These are phyloP conservation scores for Leptodactylus fallax DNA, from an alignment of 2,797 vertebrate genomes.

Conservation along the genomic window DNA sequence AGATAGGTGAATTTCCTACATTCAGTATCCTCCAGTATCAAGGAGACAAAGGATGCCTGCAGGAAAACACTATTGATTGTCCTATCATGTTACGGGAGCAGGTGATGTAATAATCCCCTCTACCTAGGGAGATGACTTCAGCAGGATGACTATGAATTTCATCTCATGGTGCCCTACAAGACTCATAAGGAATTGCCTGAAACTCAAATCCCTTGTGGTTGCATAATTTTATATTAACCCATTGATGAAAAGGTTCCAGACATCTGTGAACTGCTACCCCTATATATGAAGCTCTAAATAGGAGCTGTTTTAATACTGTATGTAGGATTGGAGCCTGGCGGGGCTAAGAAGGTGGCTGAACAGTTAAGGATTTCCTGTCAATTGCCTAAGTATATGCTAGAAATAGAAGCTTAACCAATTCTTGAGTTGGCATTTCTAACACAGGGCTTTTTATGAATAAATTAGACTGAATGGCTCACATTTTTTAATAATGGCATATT, in stretches of 20 bases:
- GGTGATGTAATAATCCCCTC: slow-evolving; percentile 44
- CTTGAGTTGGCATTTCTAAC: too few species aligned
- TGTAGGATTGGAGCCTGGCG: too few species aligned
- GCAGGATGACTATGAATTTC: slow-evolving; percentile 7
- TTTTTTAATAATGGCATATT: too few species aligned
- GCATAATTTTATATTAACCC: neutral
- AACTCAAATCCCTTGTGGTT: slow-evolving; percentile 32
- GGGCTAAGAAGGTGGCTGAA: neutral
- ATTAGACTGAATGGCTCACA: too few species aligned
- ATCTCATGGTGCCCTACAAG: neutral
- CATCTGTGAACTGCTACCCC: neutral
- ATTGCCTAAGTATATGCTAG: too few species aligned
- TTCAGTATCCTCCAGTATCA: neutral
- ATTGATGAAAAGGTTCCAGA: neutral
- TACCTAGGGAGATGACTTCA: slow-evolving; percentile 43
- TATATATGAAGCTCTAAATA: neutral
- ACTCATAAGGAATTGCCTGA: slow-evolving; percentile 31
- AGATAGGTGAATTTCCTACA: neutral
- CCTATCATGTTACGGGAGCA: slow-evolving; percentile 42
- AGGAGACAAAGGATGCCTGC: slow-evolving; percentile 14
- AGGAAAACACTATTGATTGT: slow-evolving; percentile 32
- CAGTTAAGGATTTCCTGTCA: neutral
- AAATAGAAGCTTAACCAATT: too few species aligned
- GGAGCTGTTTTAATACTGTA: too few species aligned
- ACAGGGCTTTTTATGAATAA: too few species aligned